These are phyloP conservation scores for Styela clava DNA, from an alignment of 23 tunicate species.

Conservation along the genomic window DNA sequence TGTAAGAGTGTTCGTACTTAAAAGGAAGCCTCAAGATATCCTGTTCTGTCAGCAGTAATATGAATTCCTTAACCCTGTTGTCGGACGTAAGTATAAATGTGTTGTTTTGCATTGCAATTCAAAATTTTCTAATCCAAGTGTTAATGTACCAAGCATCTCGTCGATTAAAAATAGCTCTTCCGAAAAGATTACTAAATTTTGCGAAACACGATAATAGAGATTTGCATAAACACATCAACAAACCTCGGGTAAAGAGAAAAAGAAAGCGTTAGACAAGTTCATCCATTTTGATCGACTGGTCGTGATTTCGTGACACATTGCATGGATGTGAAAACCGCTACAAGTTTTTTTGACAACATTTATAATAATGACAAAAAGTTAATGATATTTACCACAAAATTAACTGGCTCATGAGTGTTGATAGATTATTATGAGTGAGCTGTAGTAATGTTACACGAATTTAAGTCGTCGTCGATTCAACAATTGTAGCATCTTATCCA, in stretches of 20 bases:
- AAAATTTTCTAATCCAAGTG: too few relatives aligned
- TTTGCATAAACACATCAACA: constrained; percentile 10
- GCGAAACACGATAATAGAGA: constrained; percentile 22
- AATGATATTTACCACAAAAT: too few relatives aligned
- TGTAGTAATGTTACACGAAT: too few relatives aligned
- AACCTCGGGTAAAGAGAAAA: constrained; percentile 8
- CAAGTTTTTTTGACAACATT: too few relatives aligned
- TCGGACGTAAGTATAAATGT: too few relatives aligned
- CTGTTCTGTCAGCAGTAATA: constrained; percentile 6
- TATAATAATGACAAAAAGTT: too few relatives aligned
- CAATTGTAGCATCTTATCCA: too few relatives aligned
- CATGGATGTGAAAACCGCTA: too few relatives aligned
- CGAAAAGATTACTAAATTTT: constrained; percentile 11
- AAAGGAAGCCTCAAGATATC: constrained; percentile 9
- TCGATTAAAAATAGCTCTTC: constrained; percentile 5
- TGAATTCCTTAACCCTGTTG: neutral
- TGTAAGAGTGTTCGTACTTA: constrained; percentile 7
- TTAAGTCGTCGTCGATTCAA: too few relatives aligned
- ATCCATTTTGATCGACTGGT: neutral
- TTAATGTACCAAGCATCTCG: neutral
- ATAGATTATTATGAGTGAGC: too few relatives aligned
- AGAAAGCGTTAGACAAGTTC: neutral
- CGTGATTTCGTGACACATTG: neutral
- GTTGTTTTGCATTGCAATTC: neutral
- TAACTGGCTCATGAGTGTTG: too few relatives aligned